These are phyloP conservation scores for Lochmaea crataegi DNA, from an alignment of 2,888 invertebrate genomes.

Conservation along the genomic window DNA sequence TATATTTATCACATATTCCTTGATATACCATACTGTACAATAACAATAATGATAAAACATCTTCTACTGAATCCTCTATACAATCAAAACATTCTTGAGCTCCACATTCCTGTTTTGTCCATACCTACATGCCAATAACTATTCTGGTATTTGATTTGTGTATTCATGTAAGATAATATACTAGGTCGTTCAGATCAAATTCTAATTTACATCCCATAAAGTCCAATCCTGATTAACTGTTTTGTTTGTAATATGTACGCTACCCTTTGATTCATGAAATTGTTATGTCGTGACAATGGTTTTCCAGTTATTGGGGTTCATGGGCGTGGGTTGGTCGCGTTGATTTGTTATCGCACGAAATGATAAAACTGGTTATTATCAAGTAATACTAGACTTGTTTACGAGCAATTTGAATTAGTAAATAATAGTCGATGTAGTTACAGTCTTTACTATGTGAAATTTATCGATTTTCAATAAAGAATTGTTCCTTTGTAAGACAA, in stretches of 20 bases:
- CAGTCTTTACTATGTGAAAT: neutral
- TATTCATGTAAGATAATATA: neutral
- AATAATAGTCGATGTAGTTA: neutral
- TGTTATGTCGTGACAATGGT: constrained; percentile 26
- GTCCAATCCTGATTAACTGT: constrained; percentile 9
- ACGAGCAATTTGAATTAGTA: neutral
- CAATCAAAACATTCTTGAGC: neutral
- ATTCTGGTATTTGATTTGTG: constrained; percentile 1
- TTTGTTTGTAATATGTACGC: constrained; percentile 6
- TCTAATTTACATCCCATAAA: constrained; percentile 9
- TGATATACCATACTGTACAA: too few relatives aligned
- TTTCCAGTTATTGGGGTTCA: constrained; percentile 7
- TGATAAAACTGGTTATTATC: constrained; percentile 4
- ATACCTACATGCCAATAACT: neutral
- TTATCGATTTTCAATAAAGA: too few relatives aligned
- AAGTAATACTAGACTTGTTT: constrained; percentile 9
- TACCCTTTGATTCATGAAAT: constrained; percentile 24
- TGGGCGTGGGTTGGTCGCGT: neutral
- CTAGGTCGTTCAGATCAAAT: neutral
- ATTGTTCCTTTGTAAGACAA: too few relatives aligned
- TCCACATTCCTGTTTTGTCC: neutral
- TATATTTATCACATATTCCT: too few relatives aligned
- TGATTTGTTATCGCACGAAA: constrained; percentile 11
- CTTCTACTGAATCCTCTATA: too few relatives aligned
- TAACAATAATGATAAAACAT: too few relatives aligned